Conservation (phyloP, 1,140 invertebrate species). For the Drosophila suzukii region DNA sequence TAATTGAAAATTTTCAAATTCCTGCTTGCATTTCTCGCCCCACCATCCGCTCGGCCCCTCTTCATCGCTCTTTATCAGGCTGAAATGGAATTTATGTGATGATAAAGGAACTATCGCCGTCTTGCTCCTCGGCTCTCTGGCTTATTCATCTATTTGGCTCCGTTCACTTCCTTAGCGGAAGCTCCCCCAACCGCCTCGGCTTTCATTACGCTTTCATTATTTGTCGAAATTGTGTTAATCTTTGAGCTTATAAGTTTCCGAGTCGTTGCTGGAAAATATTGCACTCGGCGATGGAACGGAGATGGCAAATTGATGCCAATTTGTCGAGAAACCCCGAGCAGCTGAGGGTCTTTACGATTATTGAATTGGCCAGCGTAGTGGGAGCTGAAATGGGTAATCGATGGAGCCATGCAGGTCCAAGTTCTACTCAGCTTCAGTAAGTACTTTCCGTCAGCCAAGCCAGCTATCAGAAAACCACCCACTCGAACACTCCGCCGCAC, state of each 20-base stretch:
- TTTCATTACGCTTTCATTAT: constrained; percentile 80
- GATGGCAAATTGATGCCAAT: constrained; percentile 71
- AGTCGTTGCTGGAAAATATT: constrained; percentile 32
- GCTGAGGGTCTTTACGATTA: constrained; percentile 43
- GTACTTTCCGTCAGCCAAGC: constrained; percentile 1
- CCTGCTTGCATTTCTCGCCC: constrained; percentile 75
- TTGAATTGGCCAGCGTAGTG: constrained; percentile 52
- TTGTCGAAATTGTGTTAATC: constrained; percentile 82
- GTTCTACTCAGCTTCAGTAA: background rate
- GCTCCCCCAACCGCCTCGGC: constrained; percentile 10
- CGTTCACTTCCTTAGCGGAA: constrained; percentile 24
- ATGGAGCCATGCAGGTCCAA: background rate
- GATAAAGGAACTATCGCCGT: constrained; percentile 71
- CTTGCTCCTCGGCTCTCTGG: constrained; percentile 4
- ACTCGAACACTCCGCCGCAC: constrained; percentile 11
- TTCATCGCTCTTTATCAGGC: constrained; percentile 48
- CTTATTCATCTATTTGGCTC: constrained; percentile 33
- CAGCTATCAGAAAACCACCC: constrained; percentile 31
- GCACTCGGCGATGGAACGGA: constrained; percentile 16
- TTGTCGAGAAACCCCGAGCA: constrained; percentile 23
- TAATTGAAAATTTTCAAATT: constrained; percentile 83
- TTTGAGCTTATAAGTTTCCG: constrained; percentile 60
- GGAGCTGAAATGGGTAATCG: constrained; percentile 41
- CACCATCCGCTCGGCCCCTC: background rate
- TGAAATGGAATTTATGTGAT: constrained; percentile 74